These are phyloP conservation scores for Onychorhynchus coronatus DNA, from an alignment of 2,113 vertebrate species.

Conservation along the genomic window DNA sequence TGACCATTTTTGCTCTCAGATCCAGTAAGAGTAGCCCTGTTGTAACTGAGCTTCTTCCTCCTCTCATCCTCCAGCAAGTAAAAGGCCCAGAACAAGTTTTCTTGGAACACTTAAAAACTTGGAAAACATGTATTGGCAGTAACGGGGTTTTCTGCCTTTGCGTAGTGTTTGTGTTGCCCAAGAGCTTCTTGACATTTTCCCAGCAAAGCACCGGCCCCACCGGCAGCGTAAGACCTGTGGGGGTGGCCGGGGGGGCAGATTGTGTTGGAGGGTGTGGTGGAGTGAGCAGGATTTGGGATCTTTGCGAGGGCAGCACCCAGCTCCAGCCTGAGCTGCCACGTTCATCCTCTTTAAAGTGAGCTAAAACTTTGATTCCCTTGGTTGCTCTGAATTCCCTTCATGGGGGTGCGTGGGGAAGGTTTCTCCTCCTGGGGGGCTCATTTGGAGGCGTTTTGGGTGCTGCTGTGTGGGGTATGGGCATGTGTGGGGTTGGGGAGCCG, in stretches of 20 bases:
- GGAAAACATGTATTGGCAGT: not conserved
- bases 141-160: not conserved
- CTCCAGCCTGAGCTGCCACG: not conserved
- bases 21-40: not conserved
- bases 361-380: not conserved
- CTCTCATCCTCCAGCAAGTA: fast-evolving
- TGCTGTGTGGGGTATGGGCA: not conserved
- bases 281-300: not conserved
- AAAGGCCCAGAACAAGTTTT: not conserved
- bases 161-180: not conserved
- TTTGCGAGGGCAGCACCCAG: not conserved
- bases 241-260: fast-evolving
- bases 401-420: not conserved
- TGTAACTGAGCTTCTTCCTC: not conserved
- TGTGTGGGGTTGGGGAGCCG: not conserved
- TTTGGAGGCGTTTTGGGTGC: not conserved
- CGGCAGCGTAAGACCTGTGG: fast-evolving
- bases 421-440: not conserved
- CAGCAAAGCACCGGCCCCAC: fast-evolving
- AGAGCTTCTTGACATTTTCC: constrained; percentile 53
- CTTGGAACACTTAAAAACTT: not conserved
- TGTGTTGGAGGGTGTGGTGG: fast-evolving
- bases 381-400: not conserved
- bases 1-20: not conserved
- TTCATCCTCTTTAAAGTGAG: not conserved